Evolutionary conservation across 1,140 invertebrate genomes (phyloP).

Genomic region (Trichogramma pretiosum): DNA sequence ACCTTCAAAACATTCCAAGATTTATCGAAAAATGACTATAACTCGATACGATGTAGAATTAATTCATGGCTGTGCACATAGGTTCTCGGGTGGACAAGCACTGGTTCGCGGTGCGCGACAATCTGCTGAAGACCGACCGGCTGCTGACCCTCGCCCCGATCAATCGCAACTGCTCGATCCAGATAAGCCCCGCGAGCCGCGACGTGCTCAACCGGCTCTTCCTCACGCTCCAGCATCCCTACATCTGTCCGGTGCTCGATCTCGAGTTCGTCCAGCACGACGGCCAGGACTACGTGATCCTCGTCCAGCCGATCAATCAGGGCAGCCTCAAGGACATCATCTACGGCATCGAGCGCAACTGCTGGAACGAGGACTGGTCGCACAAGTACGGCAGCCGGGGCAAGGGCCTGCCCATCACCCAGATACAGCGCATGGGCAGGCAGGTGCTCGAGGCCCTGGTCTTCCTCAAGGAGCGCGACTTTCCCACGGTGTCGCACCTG

Average conservation of each 20-base stretch:
- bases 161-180: constrained; percentile 49
- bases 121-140: constrained; percentile 69
- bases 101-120: constrained; percentile 81
- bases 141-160: constrained; percentile 69
- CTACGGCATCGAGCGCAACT: constrained; percentile 56
- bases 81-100: constrained; percentile 75
- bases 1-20: too few species aligned
- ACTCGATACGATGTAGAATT: too few species aligned
- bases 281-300: constrained; percentile 52
- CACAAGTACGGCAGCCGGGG: constrained; percentile 60
- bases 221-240: constrained; percentile 79
- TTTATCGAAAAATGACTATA: too few species aligned
- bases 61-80: too few species aligned
- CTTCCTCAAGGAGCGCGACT: constrained; percentile 78
- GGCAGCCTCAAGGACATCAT: constrained; percentile 85
- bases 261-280: constrained; percentile 57
- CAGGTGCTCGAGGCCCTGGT: constrained; percentile 82
- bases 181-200: constrained; percentile 44
- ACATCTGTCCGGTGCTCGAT: constrained; percentile 81
- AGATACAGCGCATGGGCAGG: constrained; percentile 76
- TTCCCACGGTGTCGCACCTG: constrained; percentile 75
- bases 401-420: constrained; percentile 60
- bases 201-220: constrained; percentile 72
- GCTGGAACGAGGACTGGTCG: constrained; percentile 63
- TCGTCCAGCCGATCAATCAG: constrained; percentile 73